Percentiles rank a stretch among this genome's conserved stretches.
Conservation (phyloP, 2,113 vertebrate species). For the Pluvianellus socialis region DNA sequence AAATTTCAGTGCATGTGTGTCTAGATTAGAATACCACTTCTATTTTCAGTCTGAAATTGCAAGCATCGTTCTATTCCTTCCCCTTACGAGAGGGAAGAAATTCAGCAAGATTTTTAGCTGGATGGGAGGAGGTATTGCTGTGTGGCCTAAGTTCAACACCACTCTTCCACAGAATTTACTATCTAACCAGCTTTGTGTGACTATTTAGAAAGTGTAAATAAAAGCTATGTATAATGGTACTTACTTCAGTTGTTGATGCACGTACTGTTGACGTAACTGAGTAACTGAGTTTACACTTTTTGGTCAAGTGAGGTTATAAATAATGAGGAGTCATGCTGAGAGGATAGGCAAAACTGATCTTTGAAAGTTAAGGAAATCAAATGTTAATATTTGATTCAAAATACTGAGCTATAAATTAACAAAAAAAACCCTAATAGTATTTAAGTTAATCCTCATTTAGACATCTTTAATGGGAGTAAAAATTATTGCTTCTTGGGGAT, state of each 20-base stretch:
- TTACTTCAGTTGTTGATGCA: neutral
- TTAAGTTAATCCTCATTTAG: neutral
- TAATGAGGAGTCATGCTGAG: neutral
- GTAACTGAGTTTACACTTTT: neutral
- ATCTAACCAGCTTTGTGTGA: neutral
- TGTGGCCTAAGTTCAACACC: neutral
- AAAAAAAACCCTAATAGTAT: neutral
- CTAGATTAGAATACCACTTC: neutral
- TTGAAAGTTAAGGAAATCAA: neutral
- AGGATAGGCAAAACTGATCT: neutral
- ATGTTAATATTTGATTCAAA: neutral
- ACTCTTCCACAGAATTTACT: neutral
- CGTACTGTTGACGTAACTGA: neutral
- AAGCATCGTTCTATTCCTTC: neutral
- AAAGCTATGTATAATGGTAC: neutral
- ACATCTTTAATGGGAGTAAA: neutral
- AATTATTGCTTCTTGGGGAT: neutral
- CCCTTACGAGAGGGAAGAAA: neutral
- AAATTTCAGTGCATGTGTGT: neutral
- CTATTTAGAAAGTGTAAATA: neutral
- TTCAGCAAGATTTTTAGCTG: neutral
- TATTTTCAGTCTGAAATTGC: neutral
- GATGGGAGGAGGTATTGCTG: neutral
- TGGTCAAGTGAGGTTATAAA: neutral
- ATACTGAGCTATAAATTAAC: neutral